These are phyloP conservation scores for Calcarius lapponicus DNA, from an alignment of 2,797 vertebrate species.

Conservation along the genomic window DNA sequence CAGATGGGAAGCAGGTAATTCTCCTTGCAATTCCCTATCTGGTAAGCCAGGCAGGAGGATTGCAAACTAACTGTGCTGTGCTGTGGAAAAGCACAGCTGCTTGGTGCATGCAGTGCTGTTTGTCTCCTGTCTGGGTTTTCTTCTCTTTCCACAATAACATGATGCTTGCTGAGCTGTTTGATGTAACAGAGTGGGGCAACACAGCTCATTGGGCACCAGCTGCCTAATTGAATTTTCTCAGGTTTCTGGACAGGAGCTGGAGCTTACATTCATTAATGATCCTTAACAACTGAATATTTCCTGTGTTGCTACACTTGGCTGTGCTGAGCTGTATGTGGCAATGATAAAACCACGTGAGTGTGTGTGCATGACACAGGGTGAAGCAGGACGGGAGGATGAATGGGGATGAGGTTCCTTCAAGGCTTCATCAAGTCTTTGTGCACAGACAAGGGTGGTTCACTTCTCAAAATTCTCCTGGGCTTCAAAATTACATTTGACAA, in stretches of 20 bases:
- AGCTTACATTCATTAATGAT: conserved; percentile 56
- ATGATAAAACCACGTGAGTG: neutral
- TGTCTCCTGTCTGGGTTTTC: neutral
- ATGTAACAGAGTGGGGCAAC: conserved; percentile 43
- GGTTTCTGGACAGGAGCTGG: conserved; percentile 40
- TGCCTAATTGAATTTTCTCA: conserved; percentile 62
- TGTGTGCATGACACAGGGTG: rapidly evolving
- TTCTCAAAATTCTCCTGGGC: neutral
- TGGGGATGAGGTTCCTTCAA: neutral
- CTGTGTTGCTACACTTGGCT: neutral
- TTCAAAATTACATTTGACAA: neutral
- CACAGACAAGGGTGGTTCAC: neutral
- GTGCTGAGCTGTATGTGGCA: neutral
- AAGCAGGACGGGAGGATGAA: neutral
- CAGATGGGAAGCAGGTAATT: neutral
- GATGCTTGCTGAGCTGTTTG: conserved; percentile 31
- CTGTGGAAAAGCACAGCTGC: neutral
- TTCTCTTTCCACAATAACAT: neutral
- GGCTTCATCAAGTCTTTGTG: neutral
- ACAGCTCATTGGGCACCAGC: conserved; percentile 51
- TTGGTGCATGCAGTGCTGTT: neutral
- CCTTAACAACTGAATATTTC: conserved; percentile 41
- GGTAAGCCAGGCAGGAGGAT: neutral
- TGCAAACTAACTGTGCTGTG: rapidly evolving
- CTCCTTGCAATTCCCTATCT: neutral